Percentiles rank a stretch among this genome's conserved stretches.
These are phyloP conservation scores for Eugnorisma glareosa DNA, from an alignment of 2,888 invertebrate species.

Conservation along the genomic window DNA sequence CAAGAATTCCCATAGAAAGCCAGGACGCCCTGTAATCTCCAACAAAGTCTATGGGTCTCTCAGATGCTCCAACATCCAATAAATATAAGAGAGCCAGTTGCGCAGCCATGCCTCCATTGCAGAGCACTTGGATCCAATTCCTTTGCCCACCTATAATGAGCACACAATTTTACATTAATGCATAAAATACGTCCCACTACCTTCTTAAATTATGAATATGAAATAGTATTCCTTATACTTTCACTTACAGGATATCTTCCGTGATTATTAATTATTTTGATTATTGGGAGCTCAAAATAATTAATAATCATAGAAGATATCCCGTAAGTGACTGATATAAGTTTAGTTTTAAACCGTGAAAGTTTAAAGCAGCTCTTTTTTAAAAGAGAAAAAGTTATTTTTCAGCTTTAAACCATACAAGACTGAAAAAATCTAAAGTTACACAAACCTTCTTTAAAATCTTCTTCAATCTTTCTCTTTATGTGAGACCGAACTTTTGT, in stretches of 20 bases:
- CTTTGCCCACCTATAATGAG: constrained; percentile 94
- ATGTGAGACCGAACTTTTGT: constrained; percentile 93
- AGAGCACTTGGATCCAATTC: constrained; percentile 97
- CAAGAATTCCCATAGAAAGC: constrained; percentile 95
- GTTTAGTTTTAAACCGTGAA: too few species aligned
- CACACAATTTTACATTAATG: neutral
- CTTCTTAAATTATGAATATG: constrained; percentile 26
- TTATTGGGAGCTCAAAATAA: too few species aligned
- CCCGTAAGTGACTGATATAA: too few species aligned
- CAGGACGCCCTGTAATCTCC: constrained; percentile 94
- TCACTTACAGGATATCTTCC: too few species aligned
- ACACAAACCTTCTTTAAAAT: constrained; percentile 94
- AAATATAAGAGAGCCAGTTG: constrained; percentile 94
- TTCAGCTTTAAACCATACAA: neutral
- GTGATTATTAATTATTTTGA: too few species aligned
- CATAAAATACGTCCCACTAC: neutral
- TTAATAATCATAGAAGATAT: too few species aligned
- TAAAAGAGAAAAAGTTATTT: neutral
- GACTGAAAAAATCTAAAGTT: constrained; percentile 8
- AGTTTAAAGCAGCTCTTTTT: too few species aligned
- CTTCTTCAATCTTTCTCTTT: constrained; percentile 93
- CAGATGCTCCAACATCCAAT: constrained; percentile 94
- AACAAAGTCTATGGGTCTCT: constrained; percentile 94
- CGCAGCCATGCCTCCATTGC: constrained; percentile 97
- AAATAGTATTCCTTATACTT: too few species aligned